Base-by-base conservation (phyloP, 2,113 vertebrate species). In the Benitochromis conjunctus region DNA sequence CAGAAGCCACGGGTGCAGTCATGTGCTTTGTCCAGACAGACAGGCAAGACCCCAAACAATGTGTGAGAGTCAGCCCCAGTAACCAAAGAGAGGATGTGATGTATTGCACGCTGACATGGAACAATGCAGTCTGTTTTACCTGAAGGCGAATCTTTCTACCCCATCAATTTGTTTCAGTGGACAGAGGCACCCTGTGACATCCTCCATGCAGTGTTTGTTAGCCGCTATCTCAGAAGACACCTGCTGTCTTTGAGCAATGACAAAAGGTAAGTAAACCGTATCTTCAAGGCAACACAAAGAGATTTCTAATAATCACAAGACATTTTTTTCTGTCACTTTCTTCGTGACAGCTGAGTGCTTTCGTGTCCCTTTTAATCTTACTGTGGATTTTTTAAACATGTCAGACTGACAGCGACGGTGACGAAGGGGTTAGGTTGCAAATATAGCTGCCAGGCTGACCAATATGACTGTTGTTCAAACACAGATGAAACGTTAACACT, bases 111-210 rank as follows among this genome's bases (percentile, higher is more conserved):
- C 83, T 91, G 86, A 83, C 92, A 86, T 86, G 89, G 89, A 93
- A 95, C 90, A 95, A 95, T 94, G 92, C 91, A 66, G 93, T 31
- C 88, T 88, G 91, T 90, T 91, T 90, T 92, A 92, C 93, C 94
- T 93, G 93, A 88, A 92, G 87, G 92, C 34, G 51, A 87, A 93
- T 84, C 88, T 91, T 94, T 95, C 81, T 81, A 85, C 82, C 89
- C 87, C 88, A 94, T 95, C 88, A 91, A 92, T 94, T 94, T 91
- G 83, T 92, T 87, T 88, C 82, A 82, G 82, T 79, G 79, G 88
- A 90, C 86, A 94, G 81, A 89, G 86, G 86, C 58, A 31, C 85
- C 84, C 88, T 51, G 76, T 92, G 91, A 93, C 91, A 94, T 43
- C 87, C 56, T 87, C 89, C 83, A 81, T 74, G 66, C 83, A 88